A percentile compares a stretch with the other conserved stretches of the same genome.
phyloP scores from a whole-genome alignment of 2,797 vertebrate species.

The Sebastes jordani region DNA sequence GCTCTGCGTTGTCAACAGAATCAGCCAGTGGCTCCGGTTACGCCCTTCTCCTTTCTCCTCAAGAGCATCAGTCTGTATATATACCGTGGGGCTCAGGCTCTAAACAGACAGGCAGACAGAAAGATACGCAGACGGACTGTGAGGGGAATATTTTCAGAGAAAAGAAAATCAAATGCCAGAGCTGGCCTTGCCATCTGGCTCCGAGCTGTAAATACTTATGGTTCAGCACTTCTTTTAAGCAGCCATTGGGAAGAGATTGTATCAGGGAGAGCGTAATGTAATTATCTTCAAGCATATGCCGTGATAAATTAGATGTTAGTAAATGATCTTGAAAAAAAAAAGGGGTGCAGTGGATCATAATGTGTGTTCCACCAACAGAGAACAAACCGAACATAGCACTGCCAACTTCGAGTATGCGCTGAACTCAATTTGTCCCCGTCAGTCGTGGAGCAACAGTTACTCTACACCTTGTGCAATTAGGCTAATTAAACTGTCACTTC shows the following conservation, averaged over 20 bases:
- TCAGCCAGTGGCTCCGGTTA: slow-evolving; percentile 60
- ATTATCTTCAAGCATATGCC: slow-evolving; percentile 58
- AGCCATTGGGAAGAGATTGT: slow-evolving; percentile 36
- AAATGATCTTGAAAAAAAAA: slow-evolving; percentile 22
- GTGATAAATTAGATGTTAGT: slow-evolving; percentile 49
- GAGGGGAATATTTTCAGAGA: slow-evolving; percentile 26
- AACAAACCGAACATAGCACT: neutral
- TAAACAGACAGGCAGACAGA: slow-evolving; percentile 9
- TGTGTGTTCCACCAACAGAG: slow-evolving; percentile 6
- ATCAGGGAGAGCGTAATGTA: slow-evolving; percentile 48
- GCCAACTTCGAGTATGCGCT: neutral
- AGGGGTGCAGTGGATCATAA: neutral
- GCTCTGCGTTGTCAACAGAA: slow-evolving; percentile 62
- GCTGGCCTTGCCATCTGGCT: slow-evolving; percentile 39
- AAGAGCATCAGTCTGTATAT: slow-evolving; percentile 56
- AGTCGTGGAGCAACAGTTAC: slow-evolving; percentile 17
- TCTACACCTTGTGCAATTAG: slow-evolving; percentile 47
- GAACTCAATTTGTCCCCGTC: slow-evolving; percentile 34
- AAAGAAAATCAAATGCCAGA: slow-evolving; percentile 34
- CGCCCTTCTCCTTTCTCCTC: slow-evolving; percentile 65
- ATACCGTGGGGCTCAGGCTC: neutral
- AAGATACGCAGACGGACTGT: slow-evolving; percentile 13
- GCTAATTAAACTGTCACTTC: slow-evolving; percentile 61
- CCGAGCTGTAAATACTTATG: slow-evolving; percentile 45
- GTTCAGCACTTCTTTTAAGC: slow-evolving; percentile 41